Base-by-base conservation (phyloP, 2,888 invertebrate genomes). In the Protula sp. region DNA sequence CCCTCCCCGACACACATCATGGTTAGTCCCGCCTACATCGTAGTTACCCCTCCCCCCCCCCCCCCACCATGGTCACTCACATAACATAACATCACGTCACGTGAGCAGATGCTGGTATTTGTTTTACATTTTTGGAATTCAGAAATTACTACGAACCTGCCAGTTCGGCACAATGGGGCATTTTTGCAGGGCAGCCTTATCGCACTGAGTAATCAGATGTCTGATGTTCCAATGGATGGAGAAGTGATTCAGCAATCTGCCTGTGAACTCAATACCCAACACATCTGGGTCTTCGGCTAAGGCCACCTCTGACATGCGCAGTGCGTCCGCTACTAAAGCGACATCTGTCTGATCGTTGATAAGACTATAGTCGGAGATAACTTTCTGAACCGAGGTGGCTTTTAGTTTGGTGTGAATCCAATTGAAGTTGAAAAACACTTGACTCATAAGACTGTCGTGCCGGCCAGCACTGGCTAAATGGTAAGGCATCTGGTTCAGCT, bases 251-350 rank as follows among this genome's bases (percentile, higher is more conserved):
- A 68, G 63, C 2, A 63, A 55, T 19, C 62, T 28, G 1, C 65
- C 63, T 19, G 57, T 51, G 1, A 65, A 9, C 51, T 65, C 65
- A 3, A 61, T 4, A 19, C 60, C 57, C n/a, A 65, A 54, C 2
- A 61, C 52, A n/a, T 63, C 51, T 5, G 60, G 59, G 31, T 65
- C 59, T 38, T 51, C 45, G 5, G 57, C 51, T 48, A 65, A 83
- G 66, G 94, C 92, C 1, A 94, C 94, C 0, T 94, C 94, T 0
- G 95, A 94, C 47, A 95, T 85, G 53, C 94, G 86, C 2, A 97
- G 81, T 0, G 94, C 94, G 79, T 97, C 95, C 0, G 94, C 94
- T 1, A 97, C 93, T 48, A 97, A 81, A 87, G 90, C 89, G 3
- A 94, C 83, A 79, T 97, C 94, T 4, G 63, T 48, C 3, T 63